Evolutionary conservation across 1,140 invertebrate genomes (phyloP), one percentile per base, ranked within the genome.

Genomic region (Arion vulgaris): DNA sequence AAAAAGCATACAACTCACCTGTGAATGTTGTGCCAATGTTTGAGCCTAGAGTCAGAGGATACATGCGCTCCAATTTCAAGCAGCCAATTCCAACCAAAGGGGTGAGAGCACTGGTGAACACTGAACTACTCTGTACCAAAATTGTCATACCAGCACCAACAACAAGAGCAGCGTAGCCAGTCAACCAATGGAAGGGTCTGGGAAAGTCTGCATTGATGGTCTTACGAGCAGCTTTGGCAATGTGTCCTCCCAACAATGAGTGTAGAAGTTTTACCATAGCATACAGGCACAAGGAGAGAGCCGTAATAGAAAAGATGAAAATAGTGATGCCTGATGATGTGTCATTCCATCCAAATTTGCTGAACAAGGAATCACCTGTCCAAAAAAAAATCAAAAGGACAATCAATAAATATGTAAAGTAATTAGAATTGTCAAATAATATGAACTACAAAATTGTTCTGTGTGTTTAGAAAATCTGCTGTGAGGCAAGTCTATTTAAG

Each of bases 21-120:
- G 94, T 95, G 34, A 93, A 93, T 0, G 94, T 95, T 26, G 95
- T 95, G 13, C 94, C 94, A 79, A 95, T 92, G 86, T 95, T 95
- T 7, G 94, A 93, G 5, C 94, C 94, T 13, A 95, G 87, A 17
- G 94, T 94, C 39, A 95, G 88, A 0, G 94, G 94, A 87, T 95
- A 95, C 85, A 95, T 93, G 57, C 94, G 87, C 73, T 95, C 94
- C 39, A 95, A 81, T 26, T 92, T 92, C 26, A 95, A 92, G 38
- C 95, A 92, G 1, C 94, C 94, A 13, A 94, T 85, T 4, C 94
- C 95, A n/a, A 94, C 94, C 23, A 95, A 89, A 11, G 95, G 94
- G 7, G 94, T 95, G 13, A 95, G 89, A 0, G 94, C 93, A 17
- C 94, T 95, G 0, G 94, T 95, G 87, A 95, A 95, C 23, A 95